Conservation (phyloP, 1,140 invertebrate genomes). For the Chironomus striatipennis region DNA sequence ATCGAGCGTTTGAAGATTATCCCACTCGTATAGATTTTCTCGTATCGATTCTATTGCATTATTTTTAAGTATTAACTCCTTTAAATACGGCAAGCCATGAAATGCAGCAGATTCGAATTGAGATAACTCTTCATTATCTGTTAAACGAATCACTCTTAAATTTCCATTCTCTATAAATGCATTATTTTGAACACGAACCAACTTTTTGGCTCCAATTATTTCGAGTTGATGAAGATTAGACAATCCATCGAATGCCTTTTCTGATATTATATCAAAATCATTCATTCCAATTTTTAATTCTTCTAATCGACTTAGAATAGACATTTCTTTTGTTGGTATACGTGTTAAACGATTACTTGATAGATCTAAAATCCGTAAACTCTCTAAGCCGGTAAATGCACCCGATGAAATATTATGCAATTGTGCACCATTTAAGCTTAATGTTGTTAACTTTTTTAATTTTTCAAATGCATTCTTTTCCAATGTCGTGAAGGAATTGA, state of each 20-base stretch:
- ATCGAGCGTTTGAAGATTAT: constrained; percentile 64
- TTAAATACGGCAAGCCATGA: constrained; percentile 65
- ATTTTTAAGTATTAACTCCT: constrained; percentile 63
- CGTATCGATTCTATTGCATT: constrained; percentile 65
- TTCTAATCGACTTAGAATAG: constrained; percentile 61
- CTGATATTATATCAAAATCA: constrained; percentile 56
- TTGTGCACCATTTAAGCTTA: constrained; percentile 72
- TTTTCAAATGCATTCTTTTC: constrained; percentile 66
- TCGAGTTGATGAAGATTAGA: constrained; percentile 65
- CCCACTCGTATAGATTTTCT: constrained; percentile 68
- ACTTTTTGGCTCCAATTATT: constrained; percentile 60
- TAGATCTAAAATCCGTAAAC: constrained; percentile 63
- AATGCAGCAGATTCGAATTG: constrained; percentile 64
- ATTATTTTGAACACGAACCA: constrained; percentile 61
- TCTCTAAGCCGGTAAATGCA: constrained; percentile 65
- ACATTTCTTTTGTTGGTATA: constrained; percentile 66
- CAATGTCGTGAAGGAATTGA: constrained; percentile 68
- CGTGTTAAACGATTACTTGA: constrained; percentile 64
- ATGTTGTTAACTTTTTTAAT: constrained; percentile 58
- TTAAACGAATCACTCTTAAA: constrained; percentile 64
- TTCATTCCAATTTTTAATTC: constrained; percentile 76
- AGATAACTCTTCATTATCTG: constrained; percentile 63
- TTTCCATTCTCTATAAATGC: constrained; percentile 72
- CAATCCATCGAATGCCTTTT: constrained; percentile 65
- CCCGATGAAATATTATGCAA: constrained; percentile 63